Percentiles rank a stretch among this genome's conserved stretches.
These are phyloP conservation scores for Myotis daubentonii DNA, from an alignment of 2,797 vertebrate genomes.

Conservation along the genomic window DNA sequence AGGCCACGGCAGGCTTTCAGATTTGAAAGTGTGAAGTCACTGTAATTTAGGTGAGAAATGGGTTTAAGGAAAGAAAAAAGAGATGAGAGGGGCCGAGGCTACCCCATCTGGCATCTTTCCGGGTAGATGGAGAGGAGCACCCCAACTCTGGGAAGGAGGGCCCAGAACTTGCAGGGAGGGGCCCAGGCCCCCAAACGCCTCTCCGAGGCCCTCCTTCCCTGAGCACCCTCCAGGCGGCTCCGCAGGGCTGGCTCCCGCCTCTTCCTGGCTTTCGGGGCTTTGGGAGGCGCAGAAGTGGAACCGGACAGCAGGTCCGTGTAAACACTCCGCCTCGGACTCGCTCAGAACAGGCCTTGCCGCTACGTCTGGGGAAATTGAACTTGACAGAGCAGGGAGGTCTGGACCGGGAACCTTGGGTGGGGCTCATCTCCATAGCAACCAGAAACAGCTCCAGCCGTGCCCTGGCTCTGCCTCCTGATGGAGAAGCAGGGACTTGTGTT, in stretches of 20 bases:
- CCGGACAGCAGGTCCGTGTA: not conserved
- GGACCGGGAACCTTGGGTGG: slow-evolving; percentile 17
- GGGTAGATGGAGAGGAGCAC: not conserved
- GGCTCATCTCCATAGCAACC: slow-evolving; percentile 64
- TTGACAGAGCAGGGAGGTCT: not conserved
- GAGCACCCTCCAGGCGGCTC: not conserved
- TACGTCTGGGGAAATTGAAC: not conserved
- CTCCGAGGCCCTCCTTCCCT: not conserved
- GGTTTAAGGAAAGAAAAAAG: not conserved
- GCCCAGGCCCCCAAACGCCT: not conserved
- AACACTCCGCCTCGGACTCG: not conserved
- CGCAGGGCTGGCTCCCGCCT: not conserved
- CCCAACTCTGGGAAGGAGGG: not conserved
- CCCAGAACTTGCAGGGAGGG: not conserved
- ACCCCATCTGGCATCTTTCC: not conserved
- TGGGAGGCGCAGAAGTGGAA: not conserved
- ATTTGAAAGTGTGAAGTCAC: not conserved
- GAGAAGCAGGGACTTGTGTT: not conserved
- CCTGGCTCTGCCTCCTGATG: not conserved
- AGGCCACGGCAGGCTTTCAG: too few relatives aligned
- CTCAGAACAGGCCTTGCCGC: not conserved
- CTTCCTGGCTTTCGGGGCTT: not conserved
- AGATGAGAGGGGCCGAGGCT: not conserved
- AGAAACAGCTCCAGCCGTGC: slow-evolving; percentile 16
- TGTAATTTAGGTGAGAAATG: not conserved